phyloP scores from a whole-genome alignment of 2,797 vertebrate species.

The Acomys russatus region DNA sequence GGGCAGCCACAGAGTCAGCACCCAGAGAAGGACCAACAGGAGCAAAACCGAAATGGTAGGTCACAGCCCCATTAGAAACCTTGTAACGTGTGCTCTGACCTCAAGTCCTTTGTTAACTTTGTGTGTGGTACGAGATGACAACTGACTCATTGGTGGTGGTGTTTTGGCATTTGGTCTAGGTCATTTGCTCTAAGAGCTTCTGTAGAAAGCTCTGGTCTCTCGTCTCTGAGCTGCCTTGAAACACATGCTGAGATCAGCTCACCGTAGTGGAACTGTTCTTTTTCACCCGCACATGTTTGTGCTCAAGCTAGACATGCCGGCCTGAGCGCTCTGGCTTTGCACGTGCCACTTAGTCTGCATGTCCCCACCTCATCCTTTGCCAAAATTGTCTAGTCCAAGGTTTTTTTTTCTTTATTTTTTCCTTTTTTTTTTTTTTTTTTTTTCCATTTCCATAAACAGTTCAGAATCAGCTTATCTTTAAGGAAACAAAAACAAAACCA shows the following conservation, averaged over 20 bases:
- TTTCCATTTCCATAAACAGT: slow-evolving; percentile 26
- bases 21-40: slow-evolving; percentile 96
- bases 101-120: background rate
- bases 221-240: background rate
- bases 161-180: background rate
- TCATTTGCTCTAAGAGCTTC: background rate
- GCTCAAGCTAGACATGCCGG: background rate
- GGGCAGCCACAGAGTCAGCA: slow-evolving; percentile 90
- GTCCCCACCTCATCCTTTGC: background rate
- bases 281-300: background rate
- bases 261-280: background rate
- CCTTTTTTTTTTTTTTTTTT: slow-evolving; percentile 14
- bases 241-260: background rate
- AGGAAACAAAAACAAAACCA: background rate
- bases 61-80: background rate
- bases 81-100: background rate
- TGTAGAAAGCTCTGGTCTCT: slow-evolving; percentile 24
- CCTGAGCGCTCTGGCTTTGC: background rate
- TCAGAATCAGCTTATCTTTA: slow-evolving; percentile 42
- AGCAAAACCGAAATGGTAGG: slow-evolving; percentile 94
- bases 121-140: background rate
- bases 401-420: background rate
- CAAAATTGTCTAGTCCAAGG: background rate
- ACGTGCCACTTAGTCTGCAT: background rate
- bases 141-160: background rate